Evolutionary conservation across 2,113 vertebrate species (phyloP).

Genomic region (Myanophis thanlyinensis): DNA sequence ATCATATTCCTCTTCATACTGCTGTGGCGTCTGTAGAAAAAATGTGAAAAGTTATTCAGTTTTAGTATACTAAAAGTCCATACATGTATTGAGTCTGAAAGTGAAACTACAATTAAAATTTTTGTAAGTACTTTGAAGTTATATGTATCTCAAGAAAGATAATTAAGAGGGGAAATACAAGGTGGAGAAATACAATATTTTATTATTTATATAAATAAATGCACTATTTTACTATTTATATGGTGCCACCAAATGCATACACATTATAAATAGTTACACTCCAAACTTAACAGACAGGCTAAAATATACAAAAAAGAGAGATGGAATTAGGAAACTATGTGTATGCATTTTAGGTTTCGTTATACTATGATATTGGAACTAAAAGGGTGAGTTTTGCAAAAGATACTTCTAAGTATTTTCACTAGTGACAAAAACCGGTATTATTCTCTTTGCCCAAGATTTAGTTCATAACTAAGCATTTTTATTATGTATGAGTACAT

Average conservation of each 20-base stretch:
- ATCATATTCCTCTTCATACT: constrained; percentile 94
- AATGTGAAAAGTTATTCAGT: neutral
- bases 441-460: neutral
- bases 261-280: neutral
- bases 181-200: neutral
- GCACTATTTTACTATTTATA: neutral
- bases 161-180: neutral
- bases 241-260: neutral
- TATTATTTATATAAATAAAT: neutral
- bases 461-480: neutral
- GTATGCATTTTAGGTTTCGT: neutral
- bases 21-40: constrained; percentile 86
- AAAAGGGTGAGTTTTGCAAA: neutral
- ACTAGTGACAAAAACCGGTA: neutral
- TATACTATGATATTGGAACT: neutral
- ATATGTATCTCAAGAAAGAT: neutral
- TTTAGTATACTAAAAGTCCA: neutral
- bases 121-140: neutral
- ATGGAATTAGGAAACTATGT: neutral
- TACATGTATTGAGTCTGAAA: neutral
- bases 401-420: neutral
- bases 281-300: neutral
- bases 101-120: neutral
- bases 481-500: neutral
- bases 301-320: neutral